A percentile compares a stretch with the other conserved stretches of the same genome.
phyloP scores from a whole-genome alignment of 2,888 invertebrate species.

The Phoronis australis region DNA sequence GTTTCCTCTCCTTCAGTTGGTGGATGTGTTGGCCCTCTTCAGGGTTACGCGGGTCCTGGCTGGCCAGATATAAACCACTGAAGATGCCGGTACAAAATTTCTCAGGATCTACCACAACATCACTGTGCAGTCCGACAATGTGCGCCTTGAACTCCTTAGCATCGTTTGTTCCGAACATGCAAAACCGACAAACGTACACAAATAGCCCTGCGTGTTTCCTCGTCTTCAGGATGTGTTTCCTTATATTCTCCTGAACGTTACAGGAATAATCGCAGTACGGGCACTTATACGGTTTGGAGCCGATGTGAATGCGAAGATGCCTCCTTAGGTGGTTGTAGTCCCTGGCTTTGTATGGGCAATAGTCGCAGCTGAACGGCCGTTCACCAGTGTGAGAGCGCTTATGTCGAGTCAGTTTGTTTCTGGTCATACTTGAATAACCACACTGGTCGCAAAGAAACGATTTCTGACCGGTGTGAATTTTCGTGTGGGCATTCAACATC shows the following conservation, averaged over 20 bases:
- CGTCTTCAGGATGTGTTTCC: conserved; percentile 78
- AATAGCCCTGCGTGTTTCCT: conserved; percentile 71
- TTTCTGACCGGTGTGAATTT: conserved; percentile 73
- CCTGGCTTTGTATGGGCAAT: conserved; percentile 49
- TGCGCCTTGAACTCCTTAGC: conserved; percentile 67
- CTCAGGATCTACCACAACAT: too few species aligned
- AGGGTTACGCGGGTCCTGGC: too few species aligned
- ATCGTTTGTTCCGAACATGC: conserved; percentile 63
- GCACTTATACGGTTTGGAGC: conserved; percentile 51
- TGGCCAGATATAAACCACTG: too few species aligned
- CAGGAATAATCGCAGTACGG: conserved; percentile 65
- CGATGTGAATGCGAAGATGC: conserved; percentile 52
- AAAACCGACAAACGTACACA: conserved; percentile 73
- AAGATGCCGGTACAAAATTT: too few species aligned
- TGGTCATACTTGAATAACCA: conserved; percentile 62
- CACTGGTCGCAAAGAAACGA: conserved; percentile 82
- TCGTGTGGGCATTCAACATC: conserved; percentile 77
- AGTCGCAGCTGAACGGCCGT: conserved; percentile 44
- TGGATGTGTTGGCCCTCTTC: too few species aligned
- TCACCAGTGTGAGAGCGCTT: conserved; percentile 45
- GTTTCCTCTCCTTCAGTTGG: too few species aligned
- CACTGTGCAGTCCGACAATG: conserved; percentile 58
- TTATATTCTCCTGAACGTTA: conserved; percentile 70
- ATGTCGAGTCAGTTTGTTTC: conserved; percentile 43
- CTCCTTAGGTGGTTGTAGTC: conserved; percentile 44